These are phyloP conservation scores for Papilio elwesi DNA, from an alignment of 2,888 invertebrate genomes.

Conservation along the genomic window DNA sequence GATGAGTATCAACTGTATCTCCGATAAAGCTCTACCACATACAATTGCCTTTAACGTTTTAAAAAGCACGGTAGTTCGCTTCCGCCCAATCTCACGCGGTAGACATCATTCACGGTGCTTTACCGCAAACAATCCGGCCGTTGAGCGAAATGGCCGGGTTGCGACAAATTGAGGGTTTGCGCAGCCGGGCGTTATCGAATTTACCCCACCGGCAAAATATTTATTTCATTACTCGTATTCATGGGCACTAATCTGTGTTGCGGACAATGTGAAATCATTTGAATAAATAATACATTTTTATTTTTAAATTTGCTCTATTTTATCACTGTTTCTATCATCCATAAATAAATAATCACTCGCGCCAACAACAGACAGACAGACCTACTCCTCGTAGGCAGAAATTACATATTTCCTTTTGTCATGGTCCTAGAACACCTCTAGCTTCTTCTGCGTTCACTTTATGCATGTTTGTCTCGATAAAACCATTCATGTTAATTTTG, in stretches of 20 bases:
- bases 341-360: no score
- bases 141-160: conserved; percentile 74
- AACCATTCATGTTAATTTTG: no score
- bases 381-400: no score
- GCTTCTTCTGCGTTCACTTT: no score
- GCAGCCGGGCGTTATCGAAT: conserved; percentile 74
- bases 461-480: no score
- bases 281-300: neutral
- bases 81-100: conserved; percentile 73
- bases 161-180: conserved; percentile 74
- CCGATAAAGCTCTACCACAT: neutral
- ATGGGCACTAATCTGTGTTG: conserved; percentile 78
- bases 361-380: no score
- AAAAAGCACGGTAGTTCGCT: conserved; percentile 65
- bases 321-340: neutral
- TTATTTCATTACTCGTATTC: conserved; percentile 84
- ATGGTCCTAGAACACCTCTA: no score
- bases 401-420: no score
- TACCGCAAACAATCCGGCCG: conserved; percentile 70
- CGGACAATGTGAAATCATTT: conserved; percentile 45
- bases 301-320: conserved; percentile 2
- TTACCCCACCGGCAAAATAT: conserved; percentile 83
- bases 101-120: conserved; percentile 69
- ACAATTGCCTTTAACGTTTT: conserved; percentile 23
- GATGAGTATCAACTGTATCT: neutral